Conservation (phyloP, 92 coral and sea anemone species). For the Actinernus sp. region DNA sequence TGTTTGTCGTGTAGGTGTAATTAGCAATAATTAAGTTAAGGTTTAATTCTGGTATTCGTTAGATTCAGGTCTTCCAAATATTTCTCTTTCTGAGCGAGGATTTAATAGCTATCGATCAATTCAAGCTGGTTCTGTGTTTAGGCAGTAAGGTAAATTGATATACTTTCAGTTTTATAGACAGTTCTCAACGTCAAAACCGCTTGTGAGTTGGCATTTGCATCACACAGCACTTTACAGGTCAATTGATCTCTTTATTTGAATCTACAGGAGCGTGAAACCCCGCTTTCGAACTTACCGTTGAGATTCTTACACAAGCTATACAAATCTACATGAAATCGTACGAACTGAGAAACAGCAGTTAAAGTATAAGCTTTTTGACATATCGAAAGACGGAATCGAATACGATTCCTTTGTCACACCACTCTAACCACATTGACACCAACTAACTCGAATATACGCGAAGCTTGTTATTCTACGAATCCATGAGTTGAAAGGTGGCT, state of each 20-base stretch:
- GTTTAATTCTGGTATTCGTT: conserved; percentile 25
- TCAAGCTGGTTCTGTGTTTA: no score
- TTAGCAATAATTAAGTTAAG: conserved; percentile 39
- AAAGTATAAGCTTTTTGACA: no score
- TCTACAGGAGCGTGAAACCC: conserved; percentile 1
- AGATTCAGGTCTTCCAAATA: background rate
- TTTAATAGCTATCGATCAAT: no score
- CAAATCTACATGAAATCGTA: background rate
- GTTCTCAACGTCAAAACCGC: background rate
- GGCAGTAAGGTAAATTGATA: no score
- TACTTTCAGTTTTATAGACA: background rate
- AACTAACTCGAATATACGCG: no score
- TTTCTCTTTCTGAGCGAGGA: background rate
- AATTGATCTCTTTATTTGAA: conserved; percentile 10
- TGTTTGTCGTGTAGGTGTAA: conserved; percentile 6
- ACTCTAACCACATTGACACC: no score
- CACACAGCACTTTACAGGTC: conserved; percentile 20
- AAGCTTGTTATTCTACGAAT: no score
- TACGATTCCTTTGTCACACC: no score
- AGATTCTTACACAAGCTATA: background rate
- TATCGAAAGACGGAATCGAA: no score
- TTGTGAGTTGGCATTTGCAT: background rate
- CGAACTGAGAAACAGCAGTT: background rate
- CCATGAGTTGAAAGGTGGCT: no score
- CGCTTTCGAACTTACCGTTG: background rate